Conservation (phyloP, 37 sponge, comb jelly and placozoan genomes). For the Geodia barretti region DNA sequence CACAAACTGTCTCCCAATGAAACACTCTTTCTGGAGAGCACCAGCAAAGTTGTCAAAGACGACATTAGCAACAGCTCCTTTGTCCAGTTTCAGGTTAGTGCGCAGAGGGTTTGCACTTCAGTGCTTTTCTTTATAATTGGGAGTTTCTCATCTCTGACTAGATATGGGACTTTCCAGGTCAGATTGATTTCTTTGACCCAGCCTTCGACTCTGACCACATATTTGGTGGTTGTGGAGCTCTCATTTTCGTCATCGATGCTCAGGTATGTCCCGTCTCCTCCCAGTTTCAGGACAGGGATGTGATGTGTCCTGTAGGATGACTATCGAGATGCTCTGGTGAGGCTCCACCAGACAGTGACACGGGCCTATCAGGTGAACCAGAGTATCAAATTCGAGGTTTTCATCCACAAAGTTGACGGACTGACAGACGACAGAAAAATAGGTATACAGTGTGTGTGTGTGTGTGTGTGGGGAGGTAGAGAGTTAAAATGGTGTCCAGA, state of each 20-base stretch:
- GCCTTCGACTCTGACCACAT: slow-evolving; percentile 90
- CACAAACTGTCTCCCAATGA: slow-evolving; percentile 99
- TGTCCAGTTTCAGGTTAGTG: slow-evolving; percentile 88
- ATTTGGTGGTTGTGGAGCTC: slow-evolving; percentile 83
- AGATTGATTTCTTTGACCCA: slow-evolving; percentile 92
- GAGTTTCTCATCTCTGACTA: no score
- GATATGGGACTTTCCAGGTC: slow-evolving; percentile 99
- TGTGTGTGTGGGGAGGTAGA: background rate
- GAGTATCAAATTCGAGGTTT: slow-evolving; percentile 94
- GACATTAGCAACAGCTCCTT: slow-evolving; percentile 95
- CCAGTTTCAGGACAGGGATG: background rate
- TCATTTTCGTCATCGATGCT: slow-evolving; percentile 96
- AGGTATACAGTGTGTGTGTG: slow-evolving; percentile 7
- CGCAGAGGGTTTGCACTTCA: background rate
- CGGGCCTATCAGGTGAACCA: slow-evolving; percentile 90
- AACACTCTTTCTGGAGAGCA: slow-evolving; percentile 96
- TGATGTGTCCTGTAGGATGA: slow-evolving; percentile 69
- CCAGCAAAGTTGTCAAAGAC: slow-evolving; percentile 93
- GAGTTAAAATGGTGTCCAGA: slow-evolving; percentile 15
- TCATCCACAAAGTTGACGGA: slow-evolving; percentile 89
- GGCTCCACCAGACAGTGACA: slow-evolving; percentile 87
- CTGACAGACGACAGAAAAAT: slow-evolving; percentile 38
- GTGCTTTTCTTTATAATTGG: background rate
- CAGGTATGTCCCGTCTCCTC: slow-evolving; percentile 49
- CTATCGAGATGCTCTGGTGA: slow-evolving; percentile 81